A percentile compares a stretch with the other conserved stretches of the same genome.
Evolutionary conservation across 2,113 vertebrate species (phyloP).

Genomic region (Trichechus manatus): DNA sequence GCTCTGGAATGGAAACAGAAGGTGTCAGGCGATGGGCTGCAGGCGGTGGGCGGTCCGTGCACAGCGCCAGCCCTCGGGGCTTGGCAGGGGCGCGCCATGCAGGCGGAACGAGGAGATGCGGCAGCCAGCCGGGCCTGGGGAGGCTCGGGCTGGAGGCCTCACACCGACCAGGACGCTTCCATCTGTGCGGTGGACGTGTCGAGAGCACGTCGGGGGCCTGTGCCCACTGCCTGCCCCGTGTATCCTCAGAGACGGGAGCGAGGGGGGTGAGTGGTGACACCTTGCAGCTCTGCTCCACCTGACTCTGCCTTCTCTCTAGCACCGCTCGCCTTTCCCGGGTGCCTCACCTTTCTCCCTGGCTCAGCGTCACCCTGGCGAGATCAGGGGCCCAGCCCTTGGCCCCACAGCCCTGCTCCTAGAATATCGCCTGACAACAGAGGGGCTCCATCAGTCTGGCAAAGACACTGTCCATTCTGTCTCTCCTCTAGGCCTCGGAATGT

Average conservation of each 20-base stretch:
- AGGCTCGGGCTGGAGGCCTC: neutral
- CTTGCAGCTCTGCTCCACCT: neutral
- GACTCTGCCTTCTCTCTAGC: too few relatives aligned
- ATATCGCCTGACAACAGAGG: neutral
- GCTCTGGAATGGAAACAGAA: conserved; percentile 87
- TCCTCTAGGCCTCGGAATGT: neutral
- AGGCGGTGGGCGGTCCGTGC: too few relatives aligned
- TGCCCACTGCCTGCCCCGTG: neutral
- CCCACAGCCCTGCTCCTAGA: neutral
- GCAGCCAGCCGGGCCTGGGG: conserved; percentile 28
- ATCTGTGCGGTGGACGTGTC: neutral
- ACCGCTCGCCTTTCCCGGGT: neutral
- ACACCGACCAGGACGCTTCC: neutral
- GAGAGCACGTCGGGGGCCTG: neutral
- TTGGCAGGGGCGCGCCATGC: neutral
- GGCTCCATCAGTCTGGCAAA: too few relatives aligned
- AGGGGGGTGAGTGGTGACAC: neutral
- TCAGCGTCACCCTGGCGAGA: too few relatives aligned
- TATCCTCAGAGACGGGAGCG: neutral
- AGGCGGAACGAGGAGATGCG: conserved; percentile 37
- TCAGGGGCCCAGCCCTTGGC: too few relatives aligned
- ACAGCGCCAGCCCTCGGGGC: too few relatives aligned
- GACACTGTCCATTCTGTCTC: too few relatives aligned
- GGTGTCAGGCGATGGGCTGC: conserved; percentile 52
- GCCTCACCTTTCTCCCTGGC: neutral